Evolutionary conservation across 2,113 vertebrate species (phyloP).

Genomic region (Meleagris gallopavo): DNA sequence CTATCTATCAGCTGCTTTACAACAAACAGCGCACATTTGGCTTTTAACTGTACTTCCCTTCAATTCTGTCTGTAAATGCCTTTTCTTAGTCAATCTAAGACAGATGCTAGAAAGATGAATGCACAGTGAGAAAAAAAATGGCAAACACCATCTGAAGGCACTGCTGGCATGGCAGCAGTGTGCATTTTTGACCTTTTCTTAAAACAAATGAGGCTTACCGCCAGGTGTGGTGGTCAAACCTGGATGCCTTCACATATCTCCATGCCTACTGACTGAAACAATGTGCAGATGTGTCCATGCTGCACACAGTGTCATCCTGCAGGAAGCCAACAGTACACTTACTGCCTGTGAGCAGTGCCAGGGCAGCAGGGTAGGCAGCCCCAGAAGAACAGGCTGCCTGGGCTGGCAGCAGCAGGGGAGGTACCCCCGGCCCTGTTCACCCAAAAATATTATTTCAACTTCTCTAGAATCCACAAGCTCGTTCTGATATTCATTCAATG

Average conservation of each 20-base stretch:
- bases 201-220: not conserved
- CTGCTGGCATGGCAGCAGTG: not conserved
- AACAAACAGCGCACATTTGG: slow-evolving; percentile 32
- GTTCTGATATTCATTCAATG: not conserved
- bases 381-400: rapidly evolving
- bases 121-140: not conserved
- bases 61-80: slow-evolving; percentile 31
- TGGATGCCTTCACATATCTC: not conserved
- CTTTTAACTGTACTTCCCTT: slow-evolving; percentile 32
- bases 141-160: slow-evolving; percentile 37
- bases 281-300: rapidly evolving
- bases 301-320: not conserved
- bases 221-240: not conserved
- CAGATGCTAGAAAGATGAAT: slow-evolving; percentile 47
- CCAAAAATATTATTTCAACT: not conserved
- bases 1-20: slow-evolving; percentile 48
- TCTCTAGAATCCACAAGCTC: not conserved
- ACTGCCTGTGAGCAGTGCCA: not conserved
- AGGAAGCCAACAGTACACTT: not conserved
- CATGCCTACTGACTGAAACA: not conserved
- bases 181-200: not conserved
- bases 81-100: slow-evolving; percentile 44
- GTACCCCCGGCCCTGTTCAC: not conserved
- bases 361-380: not conserved
- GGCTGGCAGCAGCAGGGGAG: not conserved